These are phyloP conservation scores for Heliconius himera DNA, from an alignment of 1,140 invertebrate species.

Conservation along the genomic window DNA sequence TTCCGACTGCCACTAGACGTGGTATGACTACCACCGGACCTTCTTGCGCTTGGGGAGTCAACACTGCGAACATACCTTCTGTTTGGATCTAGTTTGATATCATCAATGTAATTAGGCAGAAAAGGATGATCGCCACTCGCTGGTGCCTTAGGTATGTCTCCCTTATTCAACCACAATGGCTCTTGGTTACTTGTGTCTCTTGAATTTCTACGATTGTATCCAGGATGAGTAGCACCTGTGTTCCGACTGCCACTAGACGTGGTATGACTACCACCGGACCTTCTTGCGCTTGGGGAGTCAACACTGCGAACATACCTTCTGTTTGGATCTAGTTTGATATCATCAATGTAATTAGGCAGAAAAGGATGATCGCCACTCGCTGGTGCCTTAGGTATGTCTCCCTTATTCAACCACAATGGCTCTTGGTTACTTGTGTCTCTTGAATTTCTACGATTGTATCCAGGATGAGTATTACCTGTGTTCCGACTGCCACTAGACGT, in stretches of 20 bases:
- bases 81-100: slow-evolving; percentile 52
- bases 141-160: slow-evolving; percentile 48
- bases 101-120: slow-evolving; percentile 54
- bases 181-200: no score
- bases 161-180: slow-evolving; percentile 58
- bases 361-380: slow-evolving; percentile 53
- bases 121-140: slow-evolving; percentile 53
- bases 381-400: slow-evolving; percentile 48
- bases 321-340: slow-evolving; percentile 52
- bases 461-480: slow-evolving; percentile 53
- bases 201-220: no score
- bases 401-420: slow-evolving; percentile 58
- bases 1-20: no score
- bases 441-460: slow-evolving; percentile 46
- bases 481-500: slow-evolving; percentile 46
- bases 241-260: no score
- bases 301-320: no score
- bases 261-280: no score
- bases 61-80: no score
- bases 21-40: no score
- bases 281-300: no score
- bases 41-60: no score
- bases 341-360: slow-evolving; percentile 54
- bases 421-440: slow-evolving; percentile 36
- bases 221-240: no score